phyloP scores from a whole-genome alignment of 2,113 vertebrate genomes.

The Actenoides hombroni region DNA sequence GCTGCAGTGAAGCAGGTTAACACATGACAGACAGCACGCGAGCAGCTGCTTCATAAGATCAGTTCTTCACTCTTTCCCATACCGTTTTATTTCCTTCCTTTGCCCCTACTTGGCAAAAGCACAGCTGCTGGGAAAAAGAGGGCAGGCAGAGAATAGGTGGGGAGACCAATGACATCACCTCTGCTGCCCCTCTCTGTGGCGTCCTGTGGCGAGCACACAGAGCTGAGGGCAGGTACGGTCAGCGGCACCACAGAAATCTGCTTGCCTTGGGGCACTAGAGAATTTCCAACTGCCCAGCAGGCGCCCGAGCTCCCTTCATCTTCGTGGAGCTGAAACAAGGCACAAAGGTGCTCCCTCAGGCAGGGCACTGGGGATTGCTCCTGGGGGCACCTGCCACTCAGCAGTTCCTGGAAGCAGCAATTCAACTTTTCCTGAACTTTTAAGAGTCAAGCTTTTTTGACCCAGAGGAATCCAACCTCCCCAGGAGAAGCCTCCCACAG shows the following conservation, averaged over 20 bases:
- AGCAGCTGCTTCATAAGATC: neutral
- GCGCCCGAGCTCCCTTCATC: neutral
- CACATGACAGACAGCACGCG: neutral
- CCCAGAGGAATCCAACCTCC: neutral
- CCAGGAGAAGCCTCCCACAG: neutral
- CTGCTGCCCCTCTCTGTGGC: neutral
- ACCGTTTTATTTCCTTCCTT: neutral
- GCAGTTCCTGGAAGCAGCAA: too few species aligned
- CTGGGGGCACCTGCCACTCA: neutral
- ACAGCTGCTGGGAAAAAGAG: neutral
- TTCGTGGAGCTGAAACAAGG: neutral
- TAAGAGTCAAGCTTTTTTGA: neutral
- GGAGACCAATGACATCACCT: accelerated
- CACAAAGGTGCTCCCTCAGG: neutral
- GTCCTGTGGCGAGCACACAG: accelerated
- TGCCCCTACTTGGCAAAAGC: neutral
- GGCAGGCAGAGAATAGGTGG: neutral
- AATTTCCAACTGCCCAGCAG: neutral
- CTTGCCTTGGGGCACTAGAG: neutral
- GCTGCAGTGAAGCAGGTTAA: neutral
- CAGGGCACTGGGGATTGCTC: neutral
- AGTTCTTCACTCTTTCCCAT: neutral
- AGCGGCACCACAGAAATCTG: neutral
- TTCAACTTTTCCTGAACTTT: neutral
- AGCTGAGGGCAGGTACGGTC: neutral